Evolutionary conservation across 2,888 invertebrate species (phyloP), one percentile per base, ranked within the genome.

Genomic region (Tenthredo amoena): DNA sequence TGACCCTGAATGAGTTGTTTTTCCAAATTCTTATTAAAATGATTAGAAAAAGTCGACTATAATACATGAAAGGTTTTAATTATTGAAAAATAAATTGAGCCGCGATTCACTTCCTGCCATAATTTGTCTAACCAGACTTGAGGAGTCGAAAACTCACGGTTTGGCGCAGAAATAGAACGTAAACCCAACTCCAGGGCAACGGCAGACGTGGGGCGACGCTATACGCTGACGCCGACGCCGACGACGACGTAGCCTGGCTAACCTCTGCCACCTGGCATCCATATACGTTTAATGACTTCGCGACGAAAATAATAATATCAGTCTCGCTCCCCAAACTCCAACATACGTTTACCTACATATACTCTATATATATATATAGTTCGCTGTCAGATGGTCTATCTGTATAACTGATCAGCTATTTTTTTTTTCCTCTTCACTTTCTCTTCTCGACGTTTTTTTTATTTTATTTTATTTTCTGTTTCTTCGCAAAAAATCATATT

Each of bases 241-340:
- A 37, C 47, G 50, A 47, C 10, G 50, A 76, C 47, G 18, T 21
- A 31, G 74, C 21, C 65, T 62, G 47, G 34, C 43, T 65, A 79
- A 81, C 34, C 58, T 81, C 81, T 72, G 40, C 79, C 82, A 85
- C 85, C 82, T 85, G 85, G 71, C 72, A 71, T 43, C 79, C 50
- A 85, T 82, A 85, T 72, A 85, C 85, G 77, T 79, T 85, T 55
- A 37, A 85, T 55, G 55, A 85, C 72, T 85, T 34, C 1, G 37
- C 47, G 58, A 82, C 72, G 82, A 82, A 82, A 85, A 85, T 85
- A 82, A 71, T 83, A 83, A 65, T 31, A 71, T 68, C 31, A 68
- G 34, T 68, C 68, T 34, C 31, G 10, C 31, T 26, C 68, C 31
- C 18, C 15, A 34, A 34, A 68, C 34, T 34, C 68, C 18, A 21